Conservation (phyloP, 2,888 invertebrate species). For the Eupithecia vulgata region DNA sequence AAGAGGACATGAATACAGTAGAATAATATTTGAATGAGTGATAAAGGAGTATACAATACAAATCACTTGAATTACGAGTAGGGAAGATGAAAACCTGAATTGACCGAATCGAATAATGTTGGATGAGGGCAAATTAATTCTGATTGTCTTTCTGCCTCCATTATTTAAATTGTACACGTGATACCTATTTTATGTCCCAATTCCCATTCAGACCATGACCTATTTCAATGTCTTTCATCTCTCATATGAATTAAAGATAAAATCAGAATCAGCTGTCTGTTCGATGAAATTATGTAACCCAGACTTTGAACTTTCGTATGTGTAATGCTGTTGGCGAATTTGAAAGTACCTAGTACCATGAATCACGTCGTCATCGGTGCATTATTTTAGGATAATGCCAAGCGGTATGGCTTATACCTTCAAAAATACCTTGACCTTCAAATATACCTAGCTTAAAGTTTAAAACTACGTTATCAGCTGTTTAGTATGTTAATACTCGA, state of each 20-base stretch:
- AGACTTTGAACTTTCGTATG: not conserved
- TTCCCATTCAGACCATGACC: not conserved
- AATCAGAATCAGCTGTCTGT: not conserved
- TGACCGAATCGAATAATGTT: not conserved
- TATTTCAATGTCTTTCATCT: constrained; percentile 3
- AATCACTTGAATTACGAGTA: too few species aligned
- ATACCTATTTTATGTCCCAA: not conserved
- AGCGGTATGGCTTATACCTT: too few species aligned
- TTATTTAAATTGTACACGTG: not conserved
- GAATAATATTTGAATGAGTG: too few species aligned
- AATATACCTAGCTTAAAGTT: not conserved
- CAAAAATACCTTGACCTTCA: too few species aligned
- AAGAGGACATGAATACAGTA: not conserved
- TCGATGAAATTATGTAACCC: constrained; percentile 2
- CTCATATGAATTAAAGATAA: not conserved
- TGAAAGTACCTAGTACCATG: too few species aligned
- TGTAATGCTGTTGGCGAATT: not conserved
- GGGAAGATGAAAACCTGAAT: too few species aligned
- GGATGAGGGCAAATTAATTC: not conserved
- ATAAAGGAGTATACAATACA: too few species aligned
- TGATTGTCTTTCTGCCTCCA: not conserved
- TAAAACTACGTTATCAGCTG: not conserved
- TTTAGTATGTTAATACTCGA: not conserved
- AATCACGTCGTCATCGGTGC: too few species aligned
- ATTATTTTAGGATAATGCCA: too few species aligned